Base-by-base conservation (phyloP, 1,140 invertebrate species). In the Hylyphantes graminicola region DNA sequence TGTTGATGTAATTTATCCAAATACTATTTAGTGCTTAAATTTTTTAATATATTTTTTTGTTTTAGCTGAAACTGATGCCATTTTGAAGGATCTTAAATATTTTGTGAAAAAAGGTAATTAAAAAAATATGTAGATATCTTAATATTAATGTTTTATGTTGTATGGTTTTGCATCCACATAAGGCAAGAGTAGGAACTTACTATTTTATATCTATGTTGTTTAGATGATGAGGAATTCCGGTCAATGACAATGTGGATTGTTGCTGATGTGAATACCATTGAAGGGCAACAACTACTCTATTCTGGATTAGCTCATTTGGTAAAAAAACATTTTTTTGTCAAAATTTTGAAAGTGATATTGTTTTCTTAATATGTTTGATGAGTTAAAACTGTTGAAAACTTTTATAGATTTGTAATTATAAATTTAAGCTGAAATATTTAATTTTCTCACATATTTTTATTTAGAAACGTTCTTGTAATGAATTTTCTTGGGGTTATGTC, bases 161-260 rank as follows among this genome's bases (percentile, higher is more conserved):
- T 2, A 35, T 35, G 35, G 35, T 35, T 35, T 35, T 35, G 35
- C 35, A 35, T 35, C 35, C 35, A 35, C 35, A 35, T 35, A 35
- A 35, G 5, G 35, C 35, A 35, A 35, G 35, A 35, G 35, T 59
- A 84, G 12, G 73, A 85, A 64, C 2, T 86, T 35, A 35, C 2
- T 5, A 7, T 72, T 50, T n/a, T 78, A 75, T 76, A n/a, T 51
- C 54, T 79, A 21, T n/a, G 73, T 81, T 87, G 64, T 76, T 21
- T 53, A 84, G 86, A 87, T 85, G 86, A 85, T 86, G 86, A 86
- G 64, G 84, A 83, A n/a, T 88, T 91, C 57, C 88, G 89, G 11
- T 89, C 91, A 54, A 91, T 97, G 15, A 97, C 96, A 0, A 91
- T 97, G 85, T 99, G 97, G 97, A 89, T 99, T 64, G 93, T 96